These are phyloP conservation scores for Xiphias gladius DNA, from an alignment of 2,113 vertebrate species.

Conservation along the genomic window DNA sequence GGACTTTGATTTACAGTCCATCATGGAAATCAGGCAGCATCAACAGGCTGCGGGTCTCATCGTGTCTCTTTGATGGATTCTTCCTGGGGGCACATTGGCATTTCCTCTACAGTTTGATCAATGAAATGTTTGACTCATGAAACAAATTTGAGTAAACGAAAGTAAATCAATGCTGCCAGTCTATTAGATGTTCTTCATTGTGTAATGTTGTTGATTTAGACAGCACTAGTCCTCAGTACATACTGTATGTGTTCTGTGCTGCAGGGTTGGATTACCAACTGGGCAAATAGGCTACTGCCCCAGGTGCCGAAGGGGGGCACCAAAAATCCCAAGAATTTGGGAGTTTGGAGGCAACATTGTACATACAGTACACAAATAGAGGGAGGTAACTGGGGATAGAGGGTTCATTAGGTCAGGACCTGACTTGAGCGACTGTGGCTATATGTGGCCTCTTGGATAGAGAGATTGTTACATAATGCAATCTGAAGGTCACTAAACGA, in stretches of 20 bases:
- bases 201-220: background rate
- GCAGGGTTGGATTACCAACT: background rate
- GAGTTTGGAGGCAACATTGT: too few relatives aligned
- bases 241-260: background rate
- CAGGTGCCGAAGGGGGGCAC: too few relatives aligned
- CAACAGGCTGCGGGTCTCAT: slow-evolving; percentile 56
- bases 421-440: background rate
- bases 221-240: too few relatives aligned
- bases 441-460: background rate
- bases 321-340: too few relatives aligned
- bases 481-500: background rate
- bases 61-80: slow-evolving; percentile 47
- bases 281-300: background rate
- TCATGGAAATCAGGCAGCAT: slow-evolving; percentile 39
- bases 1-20: slow-evolving; percentile 65
- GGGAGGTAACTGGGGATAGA: too few relatives aligned
- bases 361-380: too few relatives aligned
- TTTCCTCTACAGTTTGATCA: slow-evolving; percentile 41
- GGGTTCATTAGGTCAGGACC: too few relatives aligned
- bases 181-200: slow-evolving; percentile 1
- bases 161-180: slow-evolving; percentile 3
- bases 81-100: slow-evolving; percentile 35
- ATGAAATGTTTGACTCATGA: slow-evolving; percentile 7
- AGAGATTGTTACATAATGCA: background rate
- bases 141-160: slow-evolving; percentile 33